A percentile compares a stretch with the other conserved stretches of the same genome.
Evolutionary conservation across 2,797 vertebrate species (phyloP).

Genomic region (Ammospiza maritima): DNA sequence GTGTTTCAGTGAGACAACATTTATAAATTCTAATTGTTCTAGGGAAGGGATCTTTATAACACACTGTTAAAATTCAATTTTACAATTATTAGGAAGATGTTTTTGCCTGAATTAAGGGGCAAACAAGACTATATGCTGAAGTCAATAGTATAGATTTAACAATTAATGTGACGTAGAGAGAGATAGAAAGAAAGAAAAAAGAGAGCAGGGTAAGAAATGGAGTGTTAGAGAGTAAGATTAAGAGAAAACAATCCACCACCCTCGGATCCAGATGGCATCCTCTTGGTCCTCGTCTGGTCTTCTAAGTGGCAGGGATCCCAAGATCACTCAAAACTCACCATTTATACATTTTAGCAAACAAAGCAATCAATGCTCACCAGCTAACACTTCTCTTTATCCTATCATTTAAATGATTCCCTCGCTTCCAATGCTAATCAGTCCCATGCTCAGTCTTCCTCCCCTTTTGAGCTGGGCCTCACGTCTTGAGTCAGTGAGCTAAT

Average conservation of each 20-base stretch:
- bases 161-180: background rate
- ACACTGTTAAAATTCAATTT: background rate
- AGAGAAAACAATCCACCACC: background rate
- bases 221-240: background rate
- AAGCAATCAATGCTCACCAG: background rate
- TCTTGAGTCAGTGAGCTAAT: background rate
- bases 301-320: background rate
- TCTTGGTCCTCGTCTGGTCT: background rate
- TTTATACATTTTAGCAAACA: background rate
- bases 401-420: background rate
- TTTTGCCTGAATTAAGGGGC: background rate
- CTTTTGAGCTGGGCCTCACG: background rate
- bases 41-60: background rate
- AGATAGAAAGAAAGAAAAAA: background rate
- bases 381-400: background rate
- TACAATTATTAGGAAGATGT: background rate
- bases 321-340: background rate
- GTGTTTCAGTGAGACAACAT: background rate
- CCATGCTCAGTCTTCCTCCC: background rate
- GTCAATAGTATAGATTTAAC: background rate
- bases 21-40: background rate
- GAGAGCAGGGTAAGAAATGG: background rate
- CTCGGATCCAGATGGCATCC: background rate
- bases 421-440: background rate
- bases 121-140: background rate